These are phyloP conservation scores for Margarornis squamiger DNA, from an alignment of 2,797 vertebrate genomes.

Conservation along the genomic window DNA sequence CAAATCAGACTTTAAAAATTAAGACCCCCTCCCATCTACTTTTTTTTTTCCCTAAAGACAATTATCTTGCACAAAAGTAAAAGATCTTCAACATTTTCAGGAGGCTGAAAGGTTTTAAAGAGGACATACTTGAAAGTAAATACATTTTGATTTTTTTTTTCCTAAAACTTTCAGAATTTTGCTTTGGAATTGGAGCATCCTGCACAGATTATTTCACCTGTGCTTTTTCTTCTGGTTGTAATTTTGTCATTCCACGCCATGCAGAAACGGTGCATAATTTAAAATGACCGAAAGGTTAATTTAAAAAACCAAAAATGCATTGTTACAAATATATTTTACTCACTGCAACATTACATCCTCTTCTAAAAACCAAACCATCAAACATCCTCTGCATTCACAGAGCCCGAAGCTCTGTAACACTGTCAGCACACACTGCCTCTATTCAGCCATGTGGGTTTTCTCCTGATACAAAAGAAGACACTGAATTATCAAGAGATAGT, in stretches of 20 bases:
- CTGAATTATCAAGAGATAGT: background rate
- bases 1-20: background rate
- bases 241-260: background rate
- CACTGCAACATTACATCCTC: background rate
- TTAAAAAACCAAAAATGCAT: background rate
- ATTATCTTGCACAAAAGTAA: background rate
- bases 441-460: background rate
- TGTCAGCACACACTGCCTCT: background rate
- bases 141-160: background rate
- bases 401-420: background rate
- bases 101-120: background rate
- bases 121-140: background rate
- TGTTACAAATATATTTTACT: background rate
- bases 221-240: rapidly evolving
- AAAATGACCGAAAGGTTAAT: background rate
- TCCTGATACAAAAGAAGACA: background rate
- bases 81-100: background rate
- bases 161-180: background rate
- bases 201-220: background rate
- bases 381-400: background rate
- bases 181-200: background rate
- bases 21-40: rapidly evolving
- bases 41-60: background rate
- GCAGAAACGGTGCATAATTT: background rate
- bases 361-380: background rate